phyloP scores from a whole-genome alignment of 2,113 vertebrate species.

The Formicarius rufipectus region DNA sequence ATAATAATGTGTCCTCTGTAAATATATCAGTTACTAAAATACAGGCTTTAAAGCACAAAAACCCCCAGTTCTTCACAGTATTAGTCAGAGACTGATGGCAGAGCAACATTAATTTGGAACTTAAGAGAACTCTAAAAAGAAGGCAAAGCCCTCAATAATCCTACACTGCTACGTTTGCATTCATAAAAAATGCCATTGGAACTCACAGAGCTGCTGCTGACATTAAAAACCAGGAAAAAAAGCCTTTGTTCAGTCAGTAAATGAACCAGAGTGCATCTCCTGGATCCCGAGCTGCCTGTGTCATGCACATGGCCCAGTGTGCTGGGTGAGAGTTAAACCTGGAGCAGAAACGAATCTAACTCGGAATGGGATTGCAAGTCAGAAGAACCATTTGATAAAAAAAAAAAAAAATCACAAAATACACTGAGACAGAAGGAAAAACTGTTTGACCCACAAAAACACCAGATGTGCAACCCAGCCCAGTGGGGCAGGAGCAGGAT shows the following conservation, averaged over 20 bases:
- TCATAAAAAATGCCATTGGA: not conserved
- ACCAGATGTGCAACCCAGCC: too few species aligned
- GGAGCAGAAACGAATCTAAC: too few species aligned
- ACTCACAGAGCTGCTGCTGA: not conserved
- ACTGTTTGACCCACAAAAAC: too few species aligned
- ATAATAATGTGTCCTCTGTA: not conserved
- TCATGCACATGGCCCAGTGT: not conserved
- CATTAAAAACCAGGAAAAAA: not conserved
- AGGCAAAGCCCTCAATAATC: not conserved
- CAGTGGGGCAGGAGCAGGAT: too few species aligned
- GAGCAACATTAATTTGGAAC: not conserved
- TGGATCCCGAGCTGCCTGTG: not conserved
- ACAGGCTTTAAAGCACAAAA: not conserved
- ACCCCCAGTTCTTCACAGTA: rapidly evolving
- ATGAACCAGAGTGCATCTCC: rapidly evolving
- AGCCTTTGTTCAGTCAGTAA: not conserved
- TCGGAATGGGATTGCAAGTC: too few species aligned
- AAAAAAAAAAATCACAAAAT: too few species aligned
- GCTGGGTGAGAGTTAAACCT: too few species aligned
- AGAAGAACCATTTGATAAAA: too few species aligned
- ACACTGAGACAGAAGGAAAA: too few species aligned
- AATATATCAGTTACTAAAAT: not conserved
- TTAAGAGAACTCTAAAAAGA: not conserved
- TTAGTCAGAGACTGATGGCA: not conserved
- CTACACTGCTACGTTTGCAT: not conserved